Percentiles rank a stretch among this genome's conserved stretches.
phyloP scores from a whole-genome alignment of 2,888 invertebrate genomes.

The Patella ulyssiponensis region DNA sequence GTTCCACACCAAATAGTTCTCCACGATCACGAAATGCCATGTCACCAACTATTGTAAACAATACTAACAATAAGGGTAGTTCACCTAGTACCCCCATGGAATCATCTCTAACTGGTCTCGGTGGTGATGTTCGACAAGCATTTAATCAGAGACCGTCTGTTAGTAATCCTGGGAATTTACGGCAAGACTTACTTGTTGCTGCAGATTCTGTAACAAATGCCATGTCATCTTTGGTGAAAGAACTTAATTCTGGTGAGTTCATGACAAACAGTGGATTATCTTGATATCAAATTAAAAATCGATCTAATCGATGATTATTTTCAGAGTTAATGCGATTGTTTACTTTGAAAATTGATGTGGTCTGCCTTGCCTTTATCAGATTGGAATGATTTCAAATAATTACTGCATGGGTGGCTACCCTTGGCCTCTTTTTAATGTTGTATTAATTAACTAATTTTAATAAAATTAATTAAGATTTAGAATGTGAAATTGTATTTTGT shows the following conservation, averaged over 20 bases:
- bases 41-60: slow-evolving; percentile 53
- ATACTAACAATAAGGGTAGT: slow-evolving; percentile 44
- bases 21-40: slow-evolving; percentile 56
- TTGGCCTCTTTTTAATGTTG: too few relatives aligned
- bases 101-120: slow-evolving; percentile 64
- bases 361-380: too few relatives aligned
- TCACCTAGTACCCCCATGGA: slow-evolving; percentile 67
- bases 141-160: slow-evolving; percentile 62
- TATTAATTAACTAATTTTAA: too few relatives aligned
- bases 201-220: slow-evolving; percentile 98
- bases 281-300: too few relatives aligned
- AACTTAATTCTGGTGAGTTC: slow-evolving; percentile 83
- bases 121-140: slow-evolving; percentile 74
- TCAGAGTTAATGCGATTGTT: too few relatives aligned
- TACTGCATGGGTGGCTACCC: too few relatives aligned
- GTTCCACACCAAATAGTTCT: slow-evolving; percentile 65
- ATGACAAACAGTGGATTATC: too few relatives aligned
- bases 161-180: slow-evolving; percentile 56
- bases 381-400: too few relatives aligned
- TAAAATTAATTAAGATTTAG: too few relatives aligned
- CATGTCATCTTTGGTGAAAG: slow-evolving; percentile 96
- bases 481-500: too few relatives aligned
- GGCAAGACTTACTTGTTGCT: slow-evolving; percentile 90
- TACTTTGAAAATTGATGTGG: too few relatives aligned
- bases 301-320: too few relatives aligned